Evolutionary conservation across 2,113 vertebrate species (phyloP), one percentile per base, ranked within the genome.

Genomic region (Phycodurus eques): DNA sequence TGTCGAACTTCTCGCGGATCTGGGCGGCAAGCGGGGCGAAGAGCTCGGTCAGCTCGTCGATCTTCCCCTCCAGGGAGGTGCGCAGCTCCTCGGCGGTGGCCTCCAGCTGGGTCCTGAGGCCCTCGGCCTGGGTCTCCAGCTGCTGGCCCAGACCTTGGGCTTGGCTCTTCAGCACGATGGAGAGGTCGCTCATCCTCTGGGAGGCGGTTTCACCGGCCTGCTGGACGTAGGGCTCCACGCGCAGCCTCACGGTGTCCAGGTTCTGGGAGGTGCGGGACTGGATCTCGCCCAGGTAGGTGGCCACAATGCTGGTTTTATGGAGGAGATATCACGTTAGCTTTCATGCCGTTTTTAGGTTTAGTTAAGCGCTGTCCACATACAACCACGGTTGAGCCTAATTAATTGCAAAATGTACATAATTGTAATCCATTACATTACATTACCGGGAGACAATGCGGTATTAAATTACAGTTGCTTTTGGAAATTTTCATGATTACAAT

Each of bases 241-340:
- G 75, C 22, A 72, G 86, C 60, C 59, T 92, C 54, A 91, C 11
- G 0, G 73, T 0, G 0, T 81, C 90, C 10, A 93, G 31, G 57
- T 90, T 94, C 65, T 93, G 90, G 39, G 79, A 17, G 2, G 89
- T 59, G 33, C 90, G 92, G 72, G 90, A 91, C 46, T 89, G 90
- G 46, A 94, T 6, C 78, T 94, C 92, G 1, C 74, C 64, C 27
- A 93, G 1, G 75, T 94, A 95, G 62, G 87, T 88, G 15, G 84
- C 0, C 17, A 93, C 76, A 0, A 90, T 91, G 65, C 90, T 94
- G 63, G 11, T 22, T 22, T 47, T 22, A 51, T 6, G 39, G 15
- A 19, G 11, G 27, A 33, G 2, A 20, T 19, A 3, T 8, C 5
- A 1, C 6, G 17, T 51, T 51, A 51, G 17, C 17, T 51, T 51